Percentiles rank a stretch among this genome's conserved stretches.
These are phyloP conservation scores for Exocentrus adspersus DNA, from an alignment of 2,888 invertebrate species.

Conservation along the genomic window DNA sequence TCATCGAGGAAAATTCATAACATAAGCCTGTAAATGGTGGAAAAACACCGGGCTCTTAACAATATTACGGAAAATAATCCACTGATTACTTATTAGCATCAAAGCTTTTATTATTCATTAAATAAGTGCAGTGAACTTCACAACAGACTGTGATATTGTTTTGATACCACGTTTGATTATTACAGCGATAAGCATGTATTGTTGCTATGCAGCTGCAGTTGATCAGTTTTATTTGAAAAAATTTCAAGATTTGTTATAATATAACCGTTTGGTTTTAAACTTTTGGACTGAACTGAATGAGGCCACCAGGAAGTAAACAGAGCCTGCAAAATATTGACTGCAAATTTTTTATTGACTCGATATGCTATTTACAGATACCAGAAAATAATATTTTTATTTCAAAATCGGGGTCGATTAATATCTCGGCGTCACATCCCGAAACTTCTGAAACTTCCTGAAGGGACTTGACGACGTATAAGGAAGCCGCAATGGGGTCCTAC, in stretches of 20 bases:
- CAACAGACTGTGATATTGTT: background rate
- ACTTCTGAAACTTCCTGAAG: background rate
- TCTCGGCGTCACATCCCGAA: no score
- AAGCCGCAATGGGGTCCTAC: background rate
- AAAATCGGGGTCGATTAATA: background rate
- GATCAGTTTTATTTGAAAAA: no score
- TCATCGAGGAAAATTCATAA: constrained; percentile 7
- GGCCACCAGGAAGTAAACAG: background rate
- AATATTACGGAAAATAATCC: constrained; percentile 9
- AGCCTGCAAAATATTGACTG: background rate
- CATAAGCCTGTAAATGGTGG: constrained; percentile 7
- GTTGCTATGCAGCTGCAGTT: constrained; percentile 6
- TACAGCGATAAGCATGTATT: no score
- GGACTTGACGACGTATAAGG: background rate
- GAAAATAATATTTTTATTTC: background rate
- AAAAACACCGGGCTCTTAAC: constrained; percentile 13
- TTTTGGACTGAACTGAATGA: background rate
- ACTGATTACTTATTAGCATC: constrained; percentile 5
- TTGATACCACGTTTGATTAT: background rate
- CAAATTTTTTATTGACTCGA: background rate
- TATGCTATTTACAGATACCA: background rate
- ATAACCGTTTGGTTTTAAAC: no score
- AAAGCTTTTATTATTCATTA: constrained; percentile 18
- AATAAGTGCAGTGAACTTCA: constrained; percentile 11
- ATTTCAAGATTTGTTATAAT: no score